phyloP scores from a whole-genome alignment of 2,888 invertebrate species.

The Acanthococcus lagerstroemiae region DNA sequence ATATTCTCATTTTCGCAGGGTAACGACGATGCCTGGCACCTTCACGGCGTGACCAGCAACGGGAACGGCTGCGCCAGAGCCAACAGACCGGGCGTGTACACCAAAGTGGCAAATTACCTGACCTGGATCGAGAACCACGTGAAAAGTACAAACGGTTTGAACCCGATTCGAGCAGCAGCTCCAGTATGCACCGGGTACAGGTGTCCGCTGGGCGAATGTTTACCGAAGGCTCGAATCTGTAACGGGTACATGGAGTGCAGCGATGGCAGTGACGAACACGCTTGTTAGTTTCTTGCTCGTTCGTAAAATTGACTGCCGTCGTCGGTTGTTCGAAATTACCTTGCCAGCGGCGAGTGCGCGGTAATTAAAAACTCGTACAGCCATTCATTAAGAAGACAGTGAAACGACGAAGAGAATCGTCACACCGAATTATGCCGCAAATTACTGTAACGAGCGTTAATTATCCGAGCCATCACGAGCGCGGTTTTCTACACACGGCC shows the following conservation, averaged over 20 bases:
- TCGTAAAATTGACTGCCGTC: too few species aligned
- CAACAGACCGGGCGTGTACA: constrained; percentile 68
- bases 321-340: too few species aligned
- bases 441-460: too few species aligned
- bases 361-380: too few species aligned
- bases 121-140: constrained; percentile 58
- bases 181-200: constrained; percentile 54
- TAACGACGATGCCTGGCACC: constrained; percentile 43
- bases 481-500: too few species aligned
- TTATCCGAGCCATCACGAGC: too few species aligned
- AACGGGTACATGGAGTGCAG: constrained; percentile 69
- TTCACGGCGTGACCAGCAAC: constrained; percentile 61
- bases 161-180: constrained; percentile 20
- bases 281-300: not conserved
- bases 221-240: constrained; percentile 59
- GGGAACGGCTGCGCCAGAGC: constrained; percentile 71
- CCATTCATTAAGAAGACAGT: too few species aligned
- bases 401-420: too few species aligned
- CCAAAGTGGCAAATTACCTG: constrained; percentile 64
- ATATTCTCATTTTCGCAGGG: too few species aligned
- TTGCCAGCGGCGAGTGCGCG: too few species aligned
- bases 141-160: constrained; percentile 29
- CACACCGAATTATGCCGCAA: too few species aligned
- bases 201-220: constrained; percentile 65
- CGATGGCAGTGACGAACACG: constrained; percentile 57